These are phyloP conservation scores for Drosophila ananassae DNA, from an alignment of 1,140 invertebrate genomes.

Conservation along the genomic window DNA sequence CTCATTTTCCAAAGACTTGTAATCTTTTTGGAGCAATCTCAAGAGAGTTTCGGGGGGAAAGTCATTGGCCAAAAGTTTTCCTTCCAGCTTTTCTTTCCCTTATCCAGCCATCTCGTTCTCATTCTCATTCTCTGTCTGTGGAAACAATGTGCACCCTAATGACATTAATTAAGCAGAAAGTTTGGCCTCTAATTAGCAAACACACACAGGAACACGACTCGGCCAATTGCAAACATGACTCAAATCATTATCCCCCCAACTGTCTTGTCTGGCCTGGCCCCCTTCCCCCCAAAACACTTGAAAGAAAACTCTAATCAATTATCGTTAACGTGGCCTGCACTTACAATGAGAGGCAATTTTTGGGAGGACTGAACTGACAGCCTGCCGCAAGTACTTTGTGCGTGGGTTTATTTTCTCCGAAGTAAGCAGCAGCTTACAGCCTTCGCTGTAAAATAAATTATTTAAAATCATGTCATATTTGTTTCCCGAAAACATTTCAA, in stretches of 20 bases:
- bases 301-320: conserved; percentile 70
- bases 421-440: neutral
- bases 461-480: conserved; percentile 28
- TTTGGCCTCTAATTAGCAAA: conserved; percentile 74
- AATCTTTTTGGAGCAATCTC: conserved; percentile 13
- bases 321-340: conserved; percentile 38
- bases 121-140: conserved; percentile 1
- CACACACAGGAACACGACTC: conserved; percentile 24
- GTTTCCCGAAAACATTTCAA: conserved; percentile 19
- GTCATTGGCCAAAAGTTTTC: conserved; percentile 15
- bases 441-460: conserved; percentile 13
- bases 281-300: conserved; percentile 15
- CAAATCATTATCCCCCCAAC: conserved; percentile 40
- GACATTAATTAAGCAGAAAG: conserved; percentile 80
- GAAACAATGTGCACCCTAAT: conserved; percentile 60
- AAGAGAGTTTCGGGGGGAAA: conserved; percentile 6
- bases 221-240: conserved; percentile 41
- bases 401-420: neutral
- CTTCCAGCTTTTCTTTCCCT: conserved; percentile 5
- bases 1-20: neutral
- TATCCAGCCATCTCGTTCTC: conserved; percentile 17
- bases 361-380: neutral
- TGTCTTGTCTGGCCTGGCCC: neutral
- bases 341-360: conserved; percentile 17
- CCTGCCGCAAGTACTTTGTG: conserved; percentile 3